A percentile compares a stretch with the other conserved stretches of the same genome.
These are phyloP conservation scores for Spinus pinus DNA, from an alignment of 2,797 vertebrate species.

Conservation along the genomic window DNA sequence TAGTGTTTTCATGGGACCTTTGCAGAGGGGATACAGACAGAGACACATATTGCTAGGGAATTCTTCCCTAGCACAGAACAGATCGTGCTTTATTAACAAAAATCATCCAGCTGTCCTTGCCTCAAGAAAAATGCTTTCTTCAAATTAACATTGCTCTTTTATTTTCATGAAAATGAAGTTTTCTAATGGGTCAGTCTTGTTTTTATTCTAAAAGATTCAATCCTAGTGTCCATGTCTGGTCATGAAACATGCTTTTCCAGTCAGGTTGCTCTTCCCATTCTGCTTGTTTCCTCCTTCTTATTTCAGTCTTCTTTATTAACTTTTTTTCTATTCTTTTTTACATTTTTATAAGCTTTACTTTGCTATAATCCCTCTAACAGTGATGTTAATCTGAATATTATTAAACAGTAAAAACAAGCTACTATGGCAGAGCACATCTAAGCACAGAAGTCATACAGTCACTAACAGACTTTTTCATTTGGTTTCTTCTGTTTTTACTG, in stretches of 20 bases:
- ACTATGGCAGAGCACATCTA: background rate
- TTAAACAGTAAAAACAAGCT: background rate
- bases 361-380: background rate
- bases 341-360: background rate
- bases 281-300: background rate
- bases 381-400: background rate
- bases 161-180: background rate
- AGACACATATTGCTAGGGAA: background rate
- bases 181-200: background rate
- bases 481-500: background rate
- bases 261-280: background rate
- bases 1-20: background rate
- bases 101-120: background rate
- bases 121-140: background rate
- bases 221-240: background rate
- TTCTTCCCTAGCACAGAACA: background rate
- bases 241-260: background rate
- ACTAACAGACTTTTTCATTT: background rate
- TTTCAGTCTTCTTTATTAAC: background rate
- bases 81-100: slow-evolving; percentile 2
- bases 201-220: background rate
- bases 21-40: background rate
- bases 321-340: background rate
- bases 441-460: background rate
- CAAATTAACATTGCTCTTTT: background rate